phyloP scores from a whole-genome alignment of 64 coral and sea anemone species.

The Stichodactyla mertensii region DNA sequence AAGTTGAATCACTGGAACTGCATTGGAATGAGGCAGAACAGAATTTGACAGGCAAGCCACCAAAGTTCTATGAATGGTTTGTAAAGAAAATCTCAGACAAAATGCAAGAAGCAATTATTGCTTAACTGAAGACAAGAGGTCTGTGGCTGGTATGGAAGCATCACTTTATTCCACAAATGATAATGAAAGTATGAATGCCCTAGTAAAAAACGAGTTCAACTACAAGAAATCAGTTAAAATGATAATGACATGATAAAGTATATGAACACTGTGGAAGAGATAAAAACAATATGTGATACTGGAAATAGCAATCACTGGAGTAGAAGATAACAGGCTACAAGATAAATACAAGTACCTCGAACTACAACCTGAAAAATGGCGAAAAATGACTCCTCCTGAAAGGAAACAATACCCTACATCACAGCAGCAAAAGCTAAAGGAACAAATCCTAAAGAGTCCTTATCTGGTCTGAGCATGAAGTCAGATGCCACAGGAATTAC shows the following conservation, averaged over 20 bases:
- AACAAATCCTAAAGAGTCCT: background rate
- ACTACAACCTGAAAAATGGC: constrained; percentile 22
- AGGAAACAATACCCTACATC: constrained; percentile 23
- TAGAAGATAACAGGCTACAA: constrained; percentile 27
- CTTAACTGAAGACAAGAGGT: background rate
- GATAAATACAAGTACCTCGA: background rate
- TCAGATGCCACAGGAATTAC: constrained; percentile 20
- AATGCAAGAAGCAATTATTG: constrained; percentile 24
- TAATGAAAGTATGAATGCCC: constrained; percentile 33
- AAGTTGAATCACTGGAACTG: constrained; percentile 17
- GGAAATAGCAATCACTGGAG: constrained; percentile 25
- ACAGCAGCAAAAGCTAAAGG: constrained; percentile 29
- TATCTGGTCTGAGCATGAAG: constrained; percentile 18
- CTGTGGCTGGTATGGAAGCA: constrained; percentile 19
- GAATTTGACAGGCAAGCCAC: constrained; percentile 18
- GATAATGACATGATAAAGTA: background rate
- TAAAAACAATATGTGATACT: constrained; percentile 36
- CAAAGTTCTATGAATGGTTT: constrained; percentile 52
- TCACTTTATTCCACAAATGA: constrained; percentile 34
- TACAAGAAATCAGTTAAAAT: constrained; percentile 4
- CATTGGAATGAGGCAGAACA: constrained; percentile 32
- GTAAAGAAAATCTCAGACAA: constrained; percentile 22
- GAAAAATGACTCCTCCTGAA: constrained; percentile 31
- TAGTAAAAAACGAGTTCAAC: constrained; percentile 30
- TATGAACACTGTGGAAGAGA: constrained; percentile 9